Conservation (phyloP, 1,140 invertebrate species). For the Planococcus citri region DNA sequence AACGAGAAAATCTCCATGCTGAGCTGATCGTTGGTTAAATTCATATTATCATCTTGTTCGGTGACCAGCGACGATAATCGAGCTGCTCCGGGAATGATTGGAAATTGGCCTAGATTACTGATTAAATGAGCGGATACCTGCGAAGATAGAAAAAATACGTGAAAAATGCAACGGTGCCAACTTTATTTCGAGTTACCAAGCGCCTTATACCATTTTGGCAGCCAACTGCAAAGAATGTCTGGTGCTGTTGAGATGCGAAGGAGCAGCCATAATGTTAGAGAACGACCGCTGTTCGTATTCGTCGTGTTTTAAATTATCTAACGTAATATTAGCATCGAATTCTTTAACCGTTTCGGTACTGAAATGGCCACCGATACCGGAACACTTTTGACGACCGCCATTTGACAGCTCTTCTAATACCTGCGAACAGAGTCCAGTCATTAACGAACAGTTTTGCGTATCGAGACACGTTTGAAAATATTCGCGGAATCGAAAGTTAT, state of each 20-base stretch:
- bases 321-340: slow-evolving; percentile 53
- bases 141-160: slow-evolving; percentile 22
- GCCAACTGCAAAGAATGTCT: slow-evolving; percentile 44
- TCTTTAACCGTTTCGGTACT: slow-evolving; percentile 38
- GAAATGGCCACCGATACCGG: slow-evolving; percentile 27
- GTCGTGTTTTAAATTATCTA: slow-evolving; percentile 48
- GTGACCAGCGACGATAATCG: slow-evolving; percentile 72
- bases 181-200: too few relatives aligned
- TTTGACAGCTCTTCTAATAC: slow-evolving; percentile 33
- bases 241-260: slow-evolving; percentile 28
- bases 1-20: slow-evolving; percentile 54
- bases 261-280: slow-evolving; percentile 15
- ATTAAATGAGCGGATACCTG: slow-evolving; percentile 62
- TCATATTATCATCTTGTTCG: slow-evolving; percentile 83
- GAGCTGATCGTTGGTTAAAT: slow-evolving; percentile 55
- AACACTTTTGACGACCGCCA: slow-evolving; percentile 25
- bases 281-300: slow-evolving; percentile 22
- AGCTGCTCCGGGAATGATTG: slow-evolving; percentile 73
- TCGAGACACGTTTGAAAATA: not conserved
- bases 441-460: too few relatives aligned
- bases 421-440: slow-evolving; percentile 24
- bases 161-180: not conserved
- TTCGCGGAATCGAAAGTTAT: slow-evolving; percentile 20
- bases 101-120: slow-evolving; percentile 79
- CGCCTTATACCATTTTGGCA: slow-evolving; percentile 54